Conservation (phyloP, 2,113 vertebrate species). For the Labrus mixtus region DNA sequence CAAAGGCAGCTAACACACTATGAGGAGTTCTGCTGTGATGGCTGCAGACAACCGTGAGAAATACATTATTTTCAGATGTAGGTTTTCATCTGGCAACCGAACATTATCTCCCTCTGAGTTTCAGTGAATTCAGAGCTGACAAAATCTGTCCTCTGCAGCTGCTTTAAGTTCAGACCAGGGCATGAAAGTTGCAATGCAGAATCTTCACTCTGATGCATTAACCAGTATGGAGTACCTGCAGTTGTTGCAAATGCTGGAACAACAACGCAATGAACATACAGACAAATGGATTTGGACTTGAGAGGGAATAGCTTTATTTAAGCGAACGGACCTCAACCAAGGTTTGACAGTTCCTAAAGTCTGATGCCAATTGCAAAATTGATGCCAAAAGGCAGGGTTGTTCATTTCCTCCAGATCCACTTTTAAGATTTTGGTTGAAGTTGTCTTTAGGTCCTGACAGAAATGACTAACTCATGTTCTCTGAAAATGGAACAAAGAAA, state of each 20-base stretch:
- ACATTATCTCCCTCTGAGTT: conserved; percentile 20
- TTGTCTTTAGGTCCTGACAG: too few species aligned
- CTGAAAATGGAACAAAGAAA: too few species aligned
- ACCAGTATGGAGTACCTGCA: conserved; percentile 44
- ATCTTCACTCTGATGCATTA: conserved; percentile 60
- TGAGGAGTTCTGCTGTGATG: neutral
- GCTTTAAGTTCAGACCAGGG: conserved; percentile 46
- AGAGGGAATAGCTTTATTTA: conserved; percentile 2
- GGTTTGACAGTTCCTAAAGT: neutral
- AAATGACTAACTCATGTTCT: too few species aligned
- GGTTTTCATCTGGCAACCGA: conserved; percentile 8
- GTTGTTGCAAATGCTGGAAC: conserved; percentile 36
- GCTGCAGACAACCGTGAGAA: conserved; percentile 4
- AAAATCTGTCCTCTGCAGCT: conserved; percentile 34
- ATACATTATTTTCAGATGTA: conserved; percentile 3
- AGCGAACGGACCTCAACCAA: neutral
- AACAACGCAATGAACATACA: conserved; percentile 29
- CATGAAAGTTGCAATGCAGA: conserved; percentile 20
- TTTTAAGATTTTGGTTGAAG: too few species aligned
- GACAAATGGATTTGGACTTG: conserved; percentile 17
- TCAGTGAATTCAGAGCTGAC: conserved; percentile 34
- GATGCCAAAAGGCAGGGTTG: too few species aligned
- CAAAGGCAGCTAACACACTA: neutral
- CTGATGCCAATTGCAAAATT: neutral
- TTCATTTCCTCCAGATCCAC: too few species aligned